Percentiles rank a stretch among this genome's conserved stretches.
These are phyloP conservation scores for Allobates femoralis DNA, from an alignment of 2,797 vertebrate species.

Conservation along the genomic window DNA sequence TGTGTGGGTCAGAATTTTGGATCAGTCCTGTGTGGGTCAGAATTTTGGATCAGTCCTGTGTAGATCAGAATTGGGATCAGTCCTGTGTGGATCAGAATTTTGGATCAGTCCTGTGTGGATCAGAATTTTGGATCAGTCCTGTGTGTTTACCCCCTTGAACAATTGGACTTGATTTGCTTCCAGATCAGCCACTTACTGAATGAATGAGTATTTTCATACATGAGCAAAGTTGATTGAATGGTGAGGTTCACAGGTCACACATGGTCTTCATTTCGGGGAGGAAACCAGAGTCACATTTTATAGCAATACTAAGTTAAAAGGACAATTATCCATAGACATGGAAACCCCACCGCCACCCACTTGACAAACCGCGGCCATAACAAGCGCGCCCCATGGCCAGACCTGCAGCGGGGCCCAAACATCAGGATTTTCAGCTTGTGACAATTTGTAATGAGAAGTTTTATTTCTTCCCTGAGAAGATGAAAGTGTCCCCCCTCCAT, in stretches of 20 bases:
- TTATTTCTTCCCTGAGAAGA: neutral
- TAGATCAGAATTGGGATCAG: too few species aligned
- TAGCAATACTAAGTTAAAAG: neutral
- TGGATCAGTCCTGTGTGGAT: too few species aligned
- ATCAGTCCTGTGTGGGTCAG: too few species aligned
- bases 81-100: too few species aligned
- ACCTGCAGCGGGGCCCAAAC: neutral
- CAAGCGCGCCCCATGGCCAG: neutral
- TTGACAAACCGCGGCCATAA: neutral
- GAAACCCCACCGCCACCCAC: neutral
- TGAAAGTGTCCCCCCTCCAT: neutral
- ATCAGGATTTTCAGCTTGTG: neutral
- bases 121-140: too few species aligned
- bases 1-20: too few species aligned
- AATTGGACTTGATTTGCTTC: neutral
- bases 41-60: too few species aligned
- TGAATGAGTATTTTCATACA: neutral
- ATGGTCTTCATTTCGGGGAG: neutral
- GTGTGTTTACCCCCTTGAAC: neutral
- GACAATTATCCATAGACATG: slow-evolving; percentile 1
- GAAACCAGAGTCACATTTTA: neutral
- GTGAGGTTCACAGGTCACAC: neutral
- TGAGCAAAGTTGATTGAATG: neutral
- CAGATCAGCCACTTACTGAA: neutral
- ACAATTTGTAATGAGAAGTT: neutral